These are phyloP conservation scores for Cosmorhoe ocellata DNA, from an alignment of 2,888 invertebrate species.

Conservation along the genomic window DNA sequence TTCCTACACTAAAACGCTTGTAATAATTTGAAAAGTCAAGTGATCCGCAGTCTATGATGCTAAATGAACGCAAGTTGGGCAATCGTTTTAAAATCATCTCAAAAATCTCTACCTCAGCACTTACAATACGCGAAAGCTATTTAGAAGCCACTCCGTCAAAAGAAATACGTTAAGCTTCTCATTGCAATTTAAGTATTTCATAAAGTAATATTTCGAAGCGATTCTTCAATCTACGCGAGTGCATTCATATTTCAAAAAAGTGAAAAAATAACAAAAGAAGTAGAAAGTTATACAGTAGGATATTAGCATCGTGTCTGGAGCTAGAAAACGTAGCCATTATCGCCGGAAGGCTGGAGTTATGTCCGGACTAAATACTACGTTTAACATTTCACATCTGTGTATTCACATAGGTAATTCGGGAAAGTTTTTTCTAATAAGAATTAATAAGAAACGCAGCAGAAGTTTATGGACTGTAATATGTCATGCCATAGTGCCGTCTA, in stretches of 20 bases:
- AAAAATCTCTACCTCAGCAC: conserved; percentile 67
- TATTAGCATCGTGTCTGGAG: conserved; percentile 78
- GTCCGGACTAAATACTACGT: conserved; percentile 71
- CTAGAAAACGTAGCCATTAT: conserved; percentile 72
- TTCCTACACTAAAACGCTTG: conserved; percentile 55
- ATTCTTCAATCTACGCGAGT: conserved; percentile 75
- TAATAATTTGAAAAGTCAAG: conserved; percentile 62
- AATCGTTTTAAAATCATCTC: conserved; percentile 50
- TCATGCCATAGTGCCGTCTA: conserved; percentile 83
- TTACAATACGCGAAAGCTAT: conserved; percentile 72
- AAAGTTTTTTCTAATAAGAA: conserved; percentile 75
- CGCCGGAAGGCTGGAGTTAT: conserved; percentile 63
- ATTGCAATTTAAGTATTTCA: conserved; percentile 62
- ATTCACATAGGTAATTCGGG: conserved; percentile 73
- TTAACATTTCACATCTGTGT: conserved; percentile 71
- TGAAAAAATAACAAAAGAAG: conserved; percentile 68
- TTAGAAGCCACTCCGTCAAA: conserved; percentile 71
- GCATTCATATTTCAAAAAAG: conserved; percentile 76
- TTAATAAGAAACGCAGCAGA: conserved; percentile 81
- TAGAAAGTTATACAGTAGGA: conserved; percentile 74
- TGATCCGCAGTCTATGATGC: conserved; percentile 70
- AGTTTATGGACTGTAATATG: conserved; percentile 80
- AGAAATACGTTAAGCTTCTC: conserved; percentile 70
- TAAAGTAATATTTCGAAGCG: conserved; percentile 71
- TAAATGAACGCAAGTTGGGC: conserved; percentile 67